These are phyloP conservation scores for Taenaris catops DNA, from an alignment of 2,888 invertebrate species.

Conservation along the genomic window DNA sequence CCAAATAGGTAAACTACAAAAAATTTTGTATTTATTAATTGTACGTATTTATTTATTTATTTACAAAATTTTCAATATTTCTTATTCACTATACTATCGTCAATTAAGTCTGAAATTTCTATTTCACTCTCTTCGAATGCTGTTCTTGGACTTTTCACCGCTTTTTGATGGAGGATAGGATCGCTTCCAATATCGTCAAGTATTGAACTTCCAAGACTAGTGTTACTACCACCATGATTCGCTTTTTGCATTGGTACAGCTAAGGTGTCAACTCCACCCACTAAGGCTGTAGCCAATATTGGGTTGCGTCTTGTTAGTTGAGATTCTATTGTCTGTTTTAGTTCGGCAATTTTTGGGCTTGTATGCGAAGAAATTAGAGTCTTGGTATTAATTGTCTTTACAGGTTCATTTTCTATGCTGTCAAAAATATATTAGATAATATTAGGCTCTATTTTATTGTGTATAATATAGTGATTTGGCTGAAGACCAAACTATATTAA, in stretches of 20 bases:
- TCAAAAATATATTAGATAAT: constrained; percentile 22
- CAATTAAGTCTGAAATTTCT: constrained; percentile 55
- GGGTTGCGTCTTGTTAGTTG: constrained; percentile 66
- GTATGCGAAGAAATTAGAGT: constrained; percentile 66
- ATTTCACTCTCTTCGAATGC: constrained; percentile 58
- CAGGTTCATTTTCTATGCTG: constrained; percentile 69
- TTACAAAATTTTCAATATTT: no score
- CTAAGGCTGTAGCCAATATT: constrained; percentile 45
- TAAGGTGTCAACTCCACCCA: constrained; percentile 58
- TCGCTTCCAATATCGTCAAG: constrained; percentile 57
- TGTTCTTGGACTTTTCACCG: constrained; percentile 45
- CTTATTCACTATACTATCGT: no score
- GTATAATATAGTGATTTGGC: no score
- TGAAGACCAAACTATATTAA: no score
- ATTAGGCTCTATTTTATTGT: no score
- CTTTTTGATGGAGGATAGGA: constrained; percentile 39
- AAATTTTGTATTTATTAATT: no score
- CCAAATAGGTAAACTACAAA: no score
- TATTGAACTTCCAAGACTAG: constrained; percentile 70
- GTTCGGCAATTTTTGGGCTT: constrained; percentile 76
- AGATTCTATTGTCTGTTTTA: constrained; percentile 76
- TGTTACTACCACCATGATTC: constrained; percentile 62
- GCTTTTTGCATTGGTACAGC: constrained; percentile 38
- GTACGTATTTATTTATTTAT: no score
- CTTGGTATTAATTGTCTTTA: constrained; percentile 45